Percentiles rank a stretch among this genome's conserved stretches.
These are phyloP conservation scores for Carpatolechia fugitivella DNA, from an alignment of 2,888 invertebrate genomes.

Conservation along the genomic window DNA sequence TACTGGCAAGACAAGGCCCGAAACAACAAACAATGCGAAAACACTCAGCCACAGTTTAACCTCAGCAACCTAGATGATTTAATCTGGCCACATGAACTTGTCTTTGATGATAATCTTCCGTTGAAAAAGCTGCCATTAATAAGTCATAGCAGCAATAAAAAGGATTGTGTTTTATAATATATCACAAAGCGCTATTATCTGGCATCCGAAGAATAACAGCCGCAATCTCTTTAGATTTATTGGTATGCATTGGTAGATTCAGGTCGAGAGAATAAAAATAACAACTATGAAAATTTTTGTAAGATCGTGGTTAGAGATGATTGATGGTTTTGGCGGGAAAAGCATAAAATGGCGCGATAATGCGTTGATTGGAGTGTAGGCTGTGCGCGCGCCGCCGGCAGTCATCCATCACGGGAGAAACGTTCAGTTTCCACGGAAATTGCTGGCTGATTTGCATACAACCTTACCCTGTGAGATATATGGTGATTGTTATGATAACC, in stretches of 20 bases:
- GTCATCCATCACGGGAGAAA: constrained; percentile 43
- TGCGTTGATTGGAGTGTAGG: constrained; percentile 41
- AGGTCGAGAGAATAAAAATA: constrained; percentile 38
- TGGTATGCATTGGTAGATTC: constrained; percentile 34
- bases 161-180: constrained; percentile 55
- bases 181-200: constrained; percentile 54
- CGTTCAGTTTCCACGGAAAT: constrained; percentile 48
- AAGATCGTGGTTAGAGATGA: constrained; percentile 34
- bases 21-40: constrained; percentile 11
- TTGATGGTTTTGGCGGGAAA: constrained; percentile 44
- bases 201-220: constrained; percentile 53
- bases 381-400: constrained; percentile 30
- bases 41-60: constrained; percentile 26
- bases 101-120: constrained; percentile 56
- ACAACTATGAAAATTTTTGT: constrained; percentile 40
- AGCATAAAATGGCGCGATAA: constrained; percentile 50
- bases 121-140: constrained; percentile 57
- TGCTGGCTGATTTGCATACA: constrained; percentile 46
- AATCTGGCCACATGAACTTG: constrained; percentile 24
- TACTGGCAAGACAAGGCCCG: constrained; percentile 8
- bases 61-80: constrained; percentile 16
- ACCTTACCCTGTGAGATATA: constrained; percentile 36
- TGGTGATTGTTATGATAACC: constrained; percentile 13
- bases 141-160: constrained; percentile 52
- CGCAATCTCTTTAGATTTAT: constrained; percentile 51